A percentile compares a stretch with the other conserved stretches of the same genome.
Conservation (phyloP, 1,140 invertebrate genomes). For the Atopsyche davidsoni region DNA sequence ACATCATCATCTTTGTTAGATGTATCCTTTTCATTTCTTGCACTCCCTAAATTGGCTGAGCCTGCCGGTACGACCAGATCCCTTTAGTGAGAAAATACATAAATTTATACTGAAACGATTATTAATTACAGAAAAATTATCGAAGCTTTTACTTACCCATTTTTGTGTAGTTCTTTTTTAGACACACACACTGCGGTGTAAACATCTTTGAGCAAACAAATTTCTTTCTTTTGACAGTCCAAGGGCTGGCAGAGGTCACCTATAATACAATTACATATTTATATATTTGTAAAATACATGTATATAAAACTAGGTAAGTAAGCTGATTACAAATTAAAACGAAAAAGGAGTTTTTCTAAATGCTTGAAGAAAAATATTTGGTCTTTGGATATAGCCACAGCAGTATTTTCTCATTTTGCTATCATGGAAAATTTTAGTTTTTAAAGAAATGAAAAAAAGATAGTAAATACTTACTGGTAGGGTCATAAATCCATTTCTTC, state of each 20-base stretch:
- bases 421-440: constrained; percentile 2
- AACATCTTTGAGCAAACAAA: constrained; percentile 77
- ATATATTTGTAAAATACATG: too few species aligned
- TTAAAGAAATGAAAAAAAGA: constrained; percentile 8
- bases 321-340: too few species aligned
- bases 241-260: constrained; percentile 80
- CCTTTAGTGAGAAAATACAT: constrained; percentile 41
- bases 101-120: too few species aligned
- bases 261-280: too few species aligned
- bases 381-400: too few species aligned
- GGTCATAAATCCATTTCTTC: constrained; percentile 70
- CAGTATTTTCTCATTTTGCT: constrained; percentile 1
- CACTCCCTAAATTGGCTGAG: constrained; percentile 12
- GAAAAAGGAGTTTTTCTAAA: too few species aligned
- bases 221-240: constrained; percentile 82
- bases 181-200: constrained; percentile 82
- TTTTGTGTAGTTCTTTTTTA: constrained; percentile 77
- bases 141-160: constrained; percentile 69
- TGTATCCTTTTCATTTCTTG: constrained; percentile 23
- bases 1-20: constrained; percentile 62
- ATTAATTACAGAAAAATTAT: neutral
- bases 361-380: too few species aligned
- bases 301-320: too few species aligned
- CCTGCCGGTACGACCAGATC: constrained; percentile 59
- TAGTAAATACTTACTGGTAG: constrained; percentile 58